Evolutionary conservation across 2,113 vertebrate genomes (phyloP), one percentile per base, ranked within the genome.

Genomic region (Oplegnathus fasciatus): DNA sequence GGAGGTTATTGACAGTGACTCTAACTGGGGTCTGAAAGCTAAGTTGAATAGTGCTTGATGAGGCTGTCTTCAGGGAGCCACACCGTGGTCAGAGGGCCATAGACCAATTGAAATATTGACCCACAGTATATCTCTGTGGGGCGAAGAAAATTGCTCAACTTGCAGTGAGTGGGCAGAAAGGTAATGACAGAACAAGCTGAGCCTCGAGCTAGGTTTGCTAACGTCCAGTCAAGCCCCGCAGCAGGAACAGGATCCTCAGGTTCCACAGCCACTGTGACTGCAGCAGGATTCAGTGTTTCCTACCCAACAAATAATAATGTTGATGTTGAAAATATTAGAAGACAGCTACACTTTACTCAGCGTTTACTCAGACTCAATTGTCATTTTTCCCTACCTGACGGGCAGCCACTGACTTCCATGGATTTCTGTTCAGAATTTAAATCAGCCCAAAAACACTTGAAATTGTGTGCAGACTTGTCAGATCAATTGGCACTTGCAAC

Each of bases 141-240:
- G n/a, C 2, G 8, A 20, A 15, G 18, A 32, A n/a, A 58, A 75
- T 4, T 70, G 71, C 62, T 79, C 44, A 64, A 30, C 57, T 62
- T 70, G 71, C 71, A 75, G 40, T 5, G 24, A 81, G n/a, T 5
- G 30, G 40, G 52, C 26, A 14, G 67, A 72, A 73, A 80, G 4
- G 24, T 60, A 75, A 75, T 61, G 28, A 26, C 13, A 44, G 34
- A 65, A 75, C 64, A 46, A 64, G 57, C 57, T 5, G 28, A 68
- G 18, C 65, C 28, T 61, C 18, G n/a, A 34, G 15, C 26, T 11
- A 54, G 24, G 65, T 57, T 55, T 50, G 54, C 34, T 34, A 14
- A 58, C 2, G 22, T 52, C 54, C 18, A 61, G 46, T 40, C 0
- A n/a, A 18, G 32, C 13, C 37, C 7, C 2, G 0, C 2, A 42